Conservation (phyloP, 2,888 invertebrate species). For the Clostera curtula region DNA sequence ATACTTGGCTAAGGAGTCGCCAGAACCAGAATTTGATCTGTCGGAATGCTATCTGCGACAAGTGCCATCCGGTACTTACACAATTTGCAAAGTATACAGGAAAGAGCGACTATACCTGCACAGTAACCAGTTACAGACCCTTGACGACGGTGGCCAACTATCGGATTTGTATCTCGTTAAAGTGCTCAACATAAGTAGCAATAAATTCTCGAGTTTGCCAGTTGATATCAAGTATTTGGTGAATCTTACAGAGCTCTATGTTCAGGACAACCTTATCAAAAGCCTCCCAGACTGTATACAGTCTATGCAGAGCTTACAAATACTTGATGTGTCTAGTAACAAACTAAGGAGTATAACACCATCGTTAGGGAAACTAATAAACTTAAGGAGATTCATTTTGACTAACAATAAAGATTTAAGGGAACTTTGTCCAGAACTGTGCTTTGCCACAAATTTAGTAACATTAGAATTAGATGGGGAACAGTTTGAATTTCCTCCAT, state of each 20-base stretch:
- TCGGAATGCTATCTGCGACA: slow-evolving; percentile 83
- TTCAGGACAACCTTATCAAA: slow-evolving; percentile 82
- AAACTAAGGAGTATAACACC: slow-evolving; percentile 78
- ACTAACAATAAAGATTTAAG: slow-evolving; percentile 75
- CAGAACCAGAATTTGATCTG: slow-evolving; percentile 87
- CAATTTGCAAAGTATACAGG: slow-evolving; percentile 86
- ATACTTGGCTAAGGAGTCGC: slow-evolving; percentile 79
- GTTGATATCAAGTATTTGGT: slow-evolving; percentile 78
- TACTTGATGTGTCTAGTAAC: slow-evolving; percentile 83
- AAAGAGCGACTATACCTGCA: slow-evolving; percentile 81
- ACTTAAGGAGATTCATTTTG: slow-evolving; percentile 77
- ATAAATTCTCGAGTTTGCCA: slow-evolving; percentile 78
- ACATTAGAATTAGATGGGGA: slow-evolving; percentile 77
- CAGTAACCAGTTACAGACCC: slow-evolving; percentile 79
- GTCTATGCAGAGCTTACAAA: slow-evolving; percentile 75
- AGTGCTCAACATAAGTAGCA: slow-evolving; percentile 79
- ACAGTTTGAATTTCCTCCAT: slow-evolving; percentile 79
- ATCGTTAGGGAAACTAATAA: slow-evolving; percentile 76
- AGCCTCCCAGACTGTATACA: slow-evolving; percentile 81
- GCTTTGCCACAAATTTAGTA: slow-evolving; percentile 77
- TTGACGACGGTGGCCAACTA: slow-evolving; percentile 82
- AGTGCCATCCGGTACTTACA: slow-evolving; percentile 86
- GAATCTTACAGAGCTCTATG: slow-evolving; percentile 82
- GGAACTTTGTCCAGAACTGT: slow-evolving; percentile 78
- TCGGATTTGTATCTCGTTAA: slow-evolving; percentile 80